These are phyloP conservation scores for Nephrotoma guestfalica DNA, from an alignment of 2,888 invertebrate genomes.

Conservation along the genomic window DNA sequence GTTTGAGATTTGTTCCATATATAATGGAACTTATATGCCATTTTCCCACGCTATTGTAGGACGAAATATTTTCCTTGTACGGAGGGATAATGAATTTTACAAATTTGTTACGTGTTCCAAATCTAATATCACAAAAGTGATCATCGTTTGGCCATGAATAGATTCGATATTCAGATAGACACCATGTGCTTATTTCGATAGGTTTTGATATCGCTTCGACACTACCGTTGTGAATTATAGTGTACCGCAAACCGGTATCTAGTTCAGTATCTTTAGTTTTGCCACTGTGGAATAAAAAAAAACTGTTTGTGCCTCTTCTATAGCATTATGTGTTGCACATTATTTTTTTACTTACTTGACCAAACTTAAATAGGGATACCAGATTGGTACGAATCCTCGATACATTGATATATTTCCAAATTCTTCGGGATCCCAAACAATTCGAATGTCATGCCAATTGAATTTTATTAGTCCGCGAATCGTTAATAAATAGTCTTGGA, in stretches of 20 bases:
- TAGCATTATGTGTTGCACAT: background rate
- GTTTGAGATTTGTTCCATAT: background rate
- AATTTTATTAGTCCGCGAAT: background rate
- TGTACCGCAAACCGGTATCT: background rate
- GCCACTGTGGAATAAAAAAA: background rate
- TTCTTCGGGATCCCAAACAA: background rate
- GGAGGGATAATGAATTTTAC: background rate
- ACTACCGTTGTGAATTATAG: background rate
- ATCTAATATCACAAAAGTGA: constrained; percentile 21
- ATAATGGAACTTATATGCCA: background rate
- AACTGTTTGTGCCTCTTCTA: background rate
- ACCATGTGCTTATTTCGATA: background rate
- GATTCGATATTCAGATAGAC: background rate
- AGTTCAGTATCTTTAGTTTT: background rate
- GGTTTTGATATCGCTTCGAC: background rate
- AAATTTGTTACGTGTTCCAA: constrained; percentile 14
- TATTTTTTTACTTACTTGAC: background rate
- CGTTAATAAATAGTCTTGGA: background rate
- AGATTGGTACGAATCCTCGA: background rate
- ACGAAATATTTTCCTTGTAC: background rate
- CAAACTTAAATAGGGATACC: background rate
- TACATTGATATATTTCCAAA: background rate
- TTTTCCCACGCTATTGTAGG: background rate
- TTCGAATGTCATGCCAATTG: background rate
- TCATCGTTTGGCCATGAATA: constrained; percentile 26